Conservation (phyloP, 2,888 invertebrate species). For the Deilephila porcellus region DNA sequence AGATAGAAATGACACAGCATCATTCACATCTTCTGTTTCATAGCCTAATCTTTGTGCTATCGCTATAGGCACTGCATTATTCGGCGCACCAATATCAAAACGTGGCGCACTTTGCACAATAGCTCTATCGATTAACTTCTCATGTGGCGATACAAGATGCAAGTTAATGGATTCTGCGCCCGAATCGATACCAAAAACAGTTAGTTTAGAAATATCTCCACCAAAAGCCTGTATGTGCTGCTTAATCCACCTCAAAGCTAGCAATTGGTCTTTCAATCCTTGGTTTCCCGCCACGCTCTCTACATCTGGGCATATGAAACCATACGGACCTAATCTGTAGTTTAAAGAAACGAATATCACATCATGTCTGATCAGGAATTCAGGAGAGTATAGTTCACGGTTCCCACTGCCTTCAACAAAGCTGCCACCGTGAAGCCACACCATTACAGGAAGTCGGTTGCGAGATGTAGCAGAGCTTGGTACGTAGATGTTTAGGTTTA, state of each 20-base stretch:
- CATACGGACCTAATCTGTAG: slow-evolving; percentile 51
- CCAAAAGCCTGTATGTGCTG: slow-evolving; percentile 50
- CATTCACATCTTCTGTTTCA: slow-evolving; percentile 15
- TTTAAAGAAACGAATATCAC: slow-evolving; percentile 47
- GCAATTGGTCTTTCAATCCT: slow-evolving; percentile 49
- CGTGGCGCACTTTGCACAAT: slow-evolving; percentile 24
- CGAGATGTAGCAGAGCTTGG: slow-evolving; percentile 54
- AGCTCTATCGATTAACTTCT: slow-evolving; percentile 41
- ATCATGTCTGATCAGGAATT: slow-evolving; percentile 43
- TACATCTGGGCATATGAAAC: slow-evolving; percentile 49
- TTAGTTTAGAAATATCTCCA: slow-evolving; percentile 42
- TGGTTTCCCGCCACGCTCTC: slow-evolving; percentile 51
- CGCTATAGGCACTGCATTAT: slow-evolving; percentile 18
- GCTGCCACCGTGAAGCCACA: slow-evolving; percentile 56
- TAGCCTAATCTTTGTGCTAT: slow-evolving; percentile 21
- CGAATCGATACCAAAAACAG: slow-evolving; percentile 42
- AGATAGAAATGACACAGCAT: slow-evolving; percentile 9
- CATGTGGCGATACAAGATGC: slow-evolving; percentile 41
- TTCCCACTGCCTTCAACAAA: slow-evolving; percentile 46
- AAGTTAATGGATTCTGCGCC: slow-evolving; percentile 43
- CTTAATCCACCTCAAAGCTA: slow-evolving; percentile 49
- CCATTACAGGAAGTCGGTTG: slow-evolving; percentile 49
- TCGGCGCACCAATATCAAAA: not conserved
- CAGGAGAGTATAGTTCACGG: slow-evolving; percentile 29
- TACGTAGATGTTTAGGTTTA: slow-evolving; percentile 86